These are phyloP conservation scores for Listrodromus nycthemerus DNA, from an alignment of 2,888 invertebrate genomes.

Conservation along the genomic window DNA sequence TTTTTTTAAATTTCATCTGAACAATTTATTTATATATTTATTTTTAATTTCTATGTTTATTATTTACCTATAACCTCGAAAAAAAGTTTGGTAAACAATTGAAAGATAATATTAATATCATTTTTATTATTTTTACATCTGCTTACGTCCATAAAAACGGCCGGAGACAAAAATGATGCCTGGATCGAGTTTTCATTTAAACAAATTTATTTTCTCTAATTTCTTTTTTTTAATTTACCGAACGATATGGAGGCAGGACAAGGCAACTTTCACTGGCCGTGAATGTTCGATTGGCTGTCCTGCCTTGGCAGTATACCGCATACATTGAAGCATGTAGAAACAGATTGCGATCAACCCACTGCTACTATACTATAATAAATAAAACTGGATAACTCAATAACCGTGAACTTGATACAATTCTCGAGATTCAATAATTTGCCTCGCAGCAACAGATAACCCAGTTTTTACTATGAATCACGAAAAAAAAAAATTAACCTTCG, in stretches of 20 bases:
- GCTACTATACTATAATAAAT: slow-evolving; percentile 5
- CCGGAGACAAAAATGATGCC: too few species aligned
- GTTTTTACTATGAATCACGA: slow-evolving; percentile 1
- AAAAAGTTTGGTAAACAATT: too few species aligned
- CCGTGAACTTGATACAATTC: slow-evolving; percentile 60
- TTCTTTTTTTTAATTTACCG: background rate
- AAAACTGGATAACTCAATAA: slow-evolving; percentile 49
- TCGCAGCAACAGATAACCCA: slow-evolving; percentile 25
- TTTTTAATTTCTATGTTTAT: background rate
- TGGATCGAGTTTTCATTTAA: too few species aligned
- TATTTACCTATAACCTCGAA: too few species aligned
- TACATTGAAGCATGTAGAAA: background rate
- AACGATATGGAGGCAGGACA: background rate
- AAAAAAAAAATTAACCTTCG: background rate
- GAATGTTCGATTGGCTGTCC: slow-evolving; percentile 37
- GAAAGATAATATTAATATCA: too few species aligned
- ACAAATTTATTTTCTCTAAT: background rate
- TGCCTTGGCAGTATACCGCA: slow-evolving; percentile 1
- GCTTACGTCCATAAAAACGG: too few species aligned
- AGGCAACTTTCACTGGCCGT: slow-evolving; percentile 47
- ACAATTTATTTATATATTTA: background rate
- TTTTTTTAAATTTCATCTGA: background rate
- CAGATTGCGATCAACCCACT: slow-evolving; percentile 35
- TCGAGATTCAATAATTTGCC: slow-evolving; percentile 40
- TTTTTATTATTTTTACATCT: too few species aligned